Conservation (phyloP, 2,797 vertebrate genomes). For the Crocodylus rhombifer region DNA sequence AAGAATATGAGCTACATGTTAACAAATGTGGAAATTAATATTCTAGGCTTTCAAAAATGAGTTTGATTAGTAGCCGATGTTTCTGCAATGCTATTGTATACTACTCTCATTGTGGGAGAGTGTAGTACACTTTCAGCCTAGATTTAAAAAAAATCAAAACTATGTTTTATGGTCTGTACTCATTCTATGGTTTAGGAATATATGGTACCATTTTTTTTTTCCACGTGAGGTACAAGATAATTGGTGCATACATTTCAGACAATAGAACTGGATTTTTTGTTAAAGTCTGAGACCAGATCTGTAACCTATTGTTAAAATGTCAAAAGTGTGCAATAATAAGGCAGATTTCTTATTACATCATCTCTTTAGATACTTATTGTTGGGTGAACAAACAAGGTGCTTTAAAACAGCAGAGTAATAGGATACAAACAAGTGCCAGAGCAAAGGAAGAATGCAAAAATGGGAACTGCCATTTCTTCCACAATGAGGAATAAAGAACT, state of each 20-base stretch:
- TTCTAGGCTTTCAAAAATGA: slow-evolving; percentile 53
- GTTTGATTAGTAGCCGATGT: slow-evolving; percentile 33
- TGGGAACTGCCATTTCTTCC: slow-evolving; percentile 57
- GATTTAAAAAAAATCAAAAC: not conserved
- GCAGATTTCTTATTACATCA: slow-evolving; percentile 74
- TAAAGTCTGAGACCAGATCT: slow-evolving; percentile 49
- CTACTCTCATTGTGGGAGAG: not conserved
- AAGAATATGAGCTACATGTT: slow-evolving; percentile 55
- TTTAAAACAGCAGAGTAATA: slow-evolving; percentile 75
- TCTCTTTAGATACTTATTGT: slow-evolving; percentile 73
- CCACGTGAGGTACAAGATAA: slow-evolving; percentile 54
- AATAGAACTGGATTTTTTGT: slow-evolving; percentile 48
- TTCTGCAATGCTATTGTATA: slow-evolving; percentile 44
- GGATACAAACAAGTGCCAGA: slow-evolving; percentile 69
- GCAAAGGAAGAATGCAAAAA: slow-evolving; percentile 57
- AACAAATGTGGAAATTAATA: slow-evolving; percentile 53
- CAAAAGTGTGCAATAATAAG: slow-evolving; percentile 73
- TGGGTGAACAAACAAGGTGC: slow-evolving; percentile 76
- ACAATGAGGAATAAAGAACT: slow-evolving; percentile 67
- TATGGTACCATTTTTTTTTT: slow-evolving; percentile 50
- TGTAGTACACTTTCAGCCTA: slow-evolving; percentile 36
- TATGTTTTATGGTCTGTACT: slow-evolving; percentile 2
- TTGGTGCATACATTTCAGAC: slow-evolving; percentile 57
- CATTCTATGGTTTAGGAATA: not conserved
- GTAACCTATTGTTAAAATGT: slow-evolving; percentile 63